These are phyloP conservation scores for Boloria selene DNA, from an alignment of 2,888 invertebrate genomes.

Conservation along the genomic window DNA sequence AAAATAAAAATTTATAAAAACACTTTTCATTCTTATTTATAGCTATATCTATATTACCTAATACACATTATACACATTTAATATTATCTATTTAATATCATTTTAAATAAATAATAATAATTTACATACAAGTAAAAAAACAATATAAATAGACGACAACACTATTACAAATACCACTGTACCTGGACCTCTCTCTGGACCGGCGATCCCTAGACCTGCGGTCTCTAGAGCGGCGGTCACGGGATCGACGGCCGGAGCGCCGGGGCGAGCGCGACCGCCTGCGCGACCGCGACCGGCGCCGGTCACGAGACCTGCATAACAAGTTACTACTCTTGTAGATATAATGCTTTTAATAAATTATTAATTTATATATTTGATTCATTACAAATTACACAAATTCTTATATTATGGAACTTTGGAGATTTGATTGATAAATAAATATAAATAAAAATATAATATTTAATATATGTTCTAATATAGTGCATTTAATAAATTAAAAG, in stretches of 20 bases:
- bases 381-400: too few relatives aligned
- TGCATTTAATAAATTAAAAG: neutral
- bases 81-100: too few relatives aligned
- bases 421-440: too few relatives aligned
- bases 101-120: neutral
- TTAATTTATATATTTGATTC: too few relatives aligned
- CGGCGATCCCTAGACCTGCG: constrained; percentile 67
- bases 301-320: constrained; percentile 63
- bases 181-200: constrained; percentile 71
- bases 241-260: constrained; percentile 51
- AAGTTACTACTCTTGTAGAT: neutral
- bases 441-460: too few relatives aligned
- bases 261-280: constrained; percentile 66
- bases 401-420: too few relatives aligned
- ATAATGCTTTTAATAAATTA: neutral
- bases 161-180: too few relatives aligned
- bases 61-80: too few relatives aligned
- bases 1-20: constrained; percentile 14
- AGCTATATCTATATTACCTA: too few relatives aligned
- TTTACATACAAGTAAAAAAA: neutral
- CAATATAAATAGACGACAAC: constrained; percentile 29
- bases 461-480: constrained; percentile 5
- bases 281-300: constrained; percentile 71
- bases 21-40: neutral
- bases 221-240: constrained; percentile 62